Evolutionary conservation across 2,113 vertebrate genomes (phyloP).

Genomic region (Neogale vison): DNA sequence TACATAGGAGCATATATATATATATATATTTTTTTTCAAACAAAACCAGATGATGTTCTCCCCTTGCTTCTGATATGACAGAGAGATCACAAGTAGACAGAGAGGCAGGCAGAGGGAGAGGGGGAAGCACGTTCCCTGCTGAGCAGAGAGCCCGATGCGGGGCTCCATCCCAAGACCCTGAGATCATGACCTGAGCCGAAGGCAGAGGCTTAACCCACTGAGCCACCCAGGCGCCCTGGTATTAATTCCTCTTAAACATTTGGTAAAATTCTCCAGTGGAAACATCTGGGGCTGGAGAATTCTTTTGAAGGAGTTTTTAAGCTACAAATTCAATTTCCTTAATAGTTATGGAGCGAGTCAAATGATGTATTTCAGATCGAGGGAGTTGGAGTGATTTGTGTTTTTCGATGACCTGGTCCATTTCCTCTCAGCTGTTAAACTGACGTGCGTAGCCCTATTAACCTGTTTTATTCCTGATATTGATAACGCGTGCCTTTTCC

Average conservation of each 20-base stretch:
- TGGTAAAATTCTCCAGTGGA: slow-evolving; percentile 1
- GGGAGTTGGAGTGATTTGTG: neutral
- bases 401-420: neutral
- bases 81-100: too few species aligned
- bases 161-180: too few species aligned
- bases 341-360: neutral
- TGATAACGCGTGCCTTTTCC: neutral
- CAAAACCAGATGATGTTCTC: too few species aligned
- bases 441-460: neutral
- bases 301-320: neutral
- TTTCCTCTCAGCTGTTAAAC: neutral
- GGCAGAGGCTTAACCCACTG: too few species aligned
- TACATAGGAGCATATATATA: too few species aligned
- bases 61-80: too few species aligned
- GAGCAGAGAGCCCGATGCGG: too few species aligned
- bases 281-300: neutral
- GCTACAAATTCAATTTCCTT: slow-evolving; percentile 14
- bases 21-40: too few species aligned
- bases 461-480: neutral
- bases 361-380: neutral
- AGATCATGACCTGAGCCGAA: too few species aligned
- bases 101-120: too few species aligned
- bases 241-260: neutral
- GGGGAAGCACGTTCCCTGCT: too few species aligned
- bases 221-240: neutral